These are phyloP conservation scores for Formicarius rufipectus DNA, from an alignment of 2,113 vertebrate genomes.

Conservation along the genomic window DNA sequence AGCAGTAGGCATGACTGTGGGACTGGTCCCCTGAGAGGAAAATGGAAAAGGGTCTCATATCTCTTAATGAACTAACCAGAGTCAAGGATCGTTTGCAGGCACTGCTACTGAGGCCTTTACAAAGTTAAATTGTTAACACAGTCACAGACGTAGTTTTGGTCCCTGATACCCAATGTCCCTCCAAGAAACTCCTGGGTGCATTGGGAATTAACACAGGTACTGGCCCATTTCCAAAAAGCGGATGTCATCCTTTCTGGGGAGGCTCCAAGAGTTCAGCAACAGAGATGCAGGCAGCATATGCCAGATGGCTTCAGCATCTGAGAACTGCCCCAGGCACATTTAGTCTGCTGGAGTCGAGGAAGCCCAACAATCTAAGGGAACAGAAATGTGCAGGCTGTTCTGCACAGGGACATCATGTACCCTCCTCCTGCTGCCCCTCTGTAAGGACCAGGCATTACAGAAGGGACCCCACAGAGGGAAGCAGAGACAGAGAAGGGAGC, in stretches of 20 bases:
- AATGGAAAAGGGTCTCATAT: neutral
- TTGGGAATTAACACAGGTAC: neutral
- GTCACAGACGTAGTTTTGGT: neutral
- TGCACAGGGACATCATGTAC: rapidly evolving
- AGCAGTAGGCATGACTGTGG: neutral
- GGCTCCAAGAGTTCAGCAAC: neutral
- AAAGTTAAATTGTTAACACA: neutral
- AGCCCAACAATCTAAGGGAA: neutral
- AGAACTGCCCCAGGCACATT: neutral
- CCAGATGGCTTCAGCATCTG: neutral
- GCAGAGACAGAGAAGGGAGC: neutral
- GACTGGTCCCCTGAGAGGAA: neutral
- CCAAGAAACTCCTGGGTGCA: neutral
- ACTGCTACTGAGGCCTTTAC: neutral
- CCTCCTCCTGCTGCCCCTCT: neutral
- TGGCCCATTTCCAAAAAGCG: neutral
- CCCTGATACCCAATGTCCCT: neutral
- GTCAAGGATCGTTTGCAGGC: neutral
- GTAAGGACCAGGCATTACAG: neutral
- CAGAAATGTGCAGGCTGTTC: neutral
- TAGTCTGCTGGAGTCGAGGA: neutral
- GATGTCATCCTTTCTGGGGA: neutral
- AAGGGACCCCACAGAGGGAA: neutral
- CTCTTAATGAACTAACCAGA: neutral
- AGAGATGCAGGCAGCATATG: neutral